Conservation (phyloP, 2,888 invertebrate genomes). For the Sarcophaga rosellei region DNA sequence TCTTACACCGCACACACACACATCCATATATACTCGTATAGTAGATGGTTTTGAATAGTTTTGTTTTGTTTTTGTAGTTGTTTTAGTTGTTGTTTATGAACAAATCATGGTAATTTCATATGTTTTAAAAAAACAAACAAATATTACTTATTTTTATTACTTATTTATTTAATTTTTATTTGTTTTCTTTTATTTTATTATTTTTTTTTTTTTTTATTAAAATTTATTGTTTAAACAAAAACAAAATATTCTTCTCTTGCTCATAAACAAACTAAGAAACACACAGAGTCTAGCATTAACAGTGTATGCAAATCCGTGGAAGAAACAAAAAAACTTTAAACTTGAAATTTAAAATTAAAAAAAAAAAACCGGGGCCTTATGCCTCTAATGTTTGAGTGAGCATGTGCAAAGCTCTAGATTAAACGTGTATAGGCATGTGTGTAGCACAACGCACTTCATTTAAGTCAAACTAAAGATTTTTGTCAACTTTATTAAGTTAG, state of each 20-base stretch:
- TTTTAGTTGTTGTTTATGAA: background rate
- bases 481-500: conserved; percentile 54
- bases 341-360: background rate
- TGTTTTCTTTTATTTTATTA: conserved; percentile 7
- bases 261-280: background rate
- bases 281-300: background rate
- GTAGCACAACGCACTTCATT: background rate
- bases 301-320: background rate
- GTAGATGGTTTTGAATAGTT: background rate
- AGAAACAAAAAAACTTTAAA: background rate
- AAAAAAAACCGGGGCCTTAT: background rate
- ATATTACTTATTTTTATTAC: background rate
- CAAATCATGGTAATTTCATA: background rate
- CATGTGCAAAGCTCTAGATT: no score
- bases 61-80: no score
- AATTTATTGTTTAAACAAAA: background rate
- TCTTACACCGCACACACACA: background rate
- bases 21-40: background rate
- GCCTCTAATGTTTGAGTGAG: background rate
- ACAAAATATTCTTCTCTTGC: background rate
- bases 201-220: background rate
- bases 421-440: no score
- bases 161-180: background rate
- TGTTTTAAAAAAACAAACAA: background rate
- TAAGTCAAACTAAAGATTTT: conserved; percentile 17